phyloP scores from a whole-genome alignment of 2,888 invertebrate genomes.

The Raillietiella orientalis region DNA sequence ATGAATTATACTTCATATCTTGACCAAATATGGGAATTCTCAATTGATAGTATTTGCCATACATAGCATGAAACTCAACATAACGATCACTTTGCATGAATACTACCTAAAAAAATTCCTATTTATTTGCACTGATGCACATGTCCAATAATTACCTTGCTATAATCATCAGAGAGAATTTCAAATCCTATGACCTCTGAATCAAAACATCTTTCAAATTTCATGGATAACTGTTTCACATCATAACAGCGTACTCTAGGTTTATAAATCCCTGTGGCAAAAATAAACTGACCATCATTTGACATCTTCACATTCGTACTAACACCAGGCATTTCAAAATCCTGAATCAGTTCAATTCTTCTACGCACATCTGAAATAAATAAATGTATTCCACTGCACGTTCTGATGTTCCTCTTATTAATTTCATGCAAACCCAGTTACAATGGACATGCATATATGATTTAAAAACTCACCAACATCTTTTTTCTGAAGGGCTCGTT shows the following conservation, averaged over 20 bases:
- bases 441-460: too few relatives aligned
- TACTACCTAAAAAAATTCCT: constrained; percentile 29
- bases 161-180: constrained; percentile 75
- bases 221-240: constrained; percentile 72
- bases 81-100: constrained; percentile 66
- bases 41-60: constrained; percentile 60
- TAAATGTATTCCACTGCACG: too few relatives aligned
- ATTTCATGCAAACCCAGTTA: constrained; percentile 2
- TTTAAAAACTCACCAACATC: constrained; percentile 37
- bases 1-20: constrained; percentile 62
- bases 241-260: constrained; percentile 87
- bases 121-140: not conserved
- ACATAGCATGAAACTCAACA: constrained; percentile 79
- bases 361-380: constrained; percentile 32
- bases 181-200: constrained; percentile 82
- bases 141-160: constrained; percentile 29
- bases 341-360: constrained; percentile 84
- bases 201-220: constrained; percentile 93
- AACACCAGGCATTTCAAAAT: constrained; percentile 93
- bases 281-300: constrained; percentile 63
- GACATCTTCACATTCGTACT: constrained; percentile 54
- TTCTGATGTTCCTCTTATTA: too few relatives aligned
- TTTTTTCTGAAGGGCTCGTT: constrained; percentile 44
- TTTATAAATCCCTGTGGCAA: constrained; percentile 72
- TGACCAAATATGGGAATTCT: constrained; percentile 83